Base-by-base conservation (phyloP, 1,140 invertebrate species). In the Apolygus lucorum region DNA sequence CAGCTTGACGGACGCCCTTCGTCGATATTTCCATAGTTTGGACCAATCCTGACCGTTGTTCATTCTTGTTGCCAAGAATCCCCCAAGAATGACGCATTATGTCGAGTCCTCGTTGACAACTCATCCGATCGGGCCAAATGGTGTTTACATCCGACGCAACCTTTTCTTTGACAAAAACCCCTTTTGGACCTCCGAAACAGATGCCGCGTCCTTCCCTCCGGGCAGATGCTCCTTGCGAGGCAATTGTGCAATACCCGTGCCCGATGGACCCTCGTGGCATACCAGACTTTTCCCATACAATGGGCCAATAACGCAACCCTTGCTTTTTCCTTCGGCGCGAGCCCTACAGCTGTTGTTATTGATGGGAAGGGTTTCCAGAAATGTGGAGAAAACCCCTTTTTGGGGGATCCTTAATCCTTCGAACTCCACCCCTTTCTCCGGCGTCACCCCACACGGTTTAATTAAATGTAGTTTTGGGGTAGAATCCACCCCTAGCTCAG, bases 331-430 rank as follows among this genome's bases (percentile, higher is more conserved):
- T 42, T 42, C 4, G 34, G 42, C 49, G 26, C 49, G 21, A 68
- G 21, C 24, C 67, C n/a, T 28, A 25, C 67, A 68, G 52, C 29
- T 68, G 67, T 68, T 68, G 67, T 54, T 52, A 54, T 54, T 54
- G 52, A 49, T 68, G 34, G 21, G 26, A 22, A 17, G 4, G 4
- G 34, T 42, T 42, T 42, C 34, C 34, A 42, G 34, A 42, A 42
- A 42, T n/a, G 62, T 63, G 27, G 27, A 63, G 22, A 22, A 63
- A 63, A 63, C 11, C 54, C 54, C 22, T 21, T 63, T 27, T 2
- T 1, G 21, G 62, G 17, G 4, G 17, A 25, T 17, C 62, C 21
- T 63, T 27, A 21, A 21, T 62, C 54, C 54, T 62, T 62, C 54
- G 24, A 4, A 4, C 62, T 25, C 62, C 17, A 22, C 62, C 62